Percentiles rank a stretch among this genome's conserved stretches.
Conservation (phyloP, 2,888 invertebrate species). For the Junonia oenone region DNA sequence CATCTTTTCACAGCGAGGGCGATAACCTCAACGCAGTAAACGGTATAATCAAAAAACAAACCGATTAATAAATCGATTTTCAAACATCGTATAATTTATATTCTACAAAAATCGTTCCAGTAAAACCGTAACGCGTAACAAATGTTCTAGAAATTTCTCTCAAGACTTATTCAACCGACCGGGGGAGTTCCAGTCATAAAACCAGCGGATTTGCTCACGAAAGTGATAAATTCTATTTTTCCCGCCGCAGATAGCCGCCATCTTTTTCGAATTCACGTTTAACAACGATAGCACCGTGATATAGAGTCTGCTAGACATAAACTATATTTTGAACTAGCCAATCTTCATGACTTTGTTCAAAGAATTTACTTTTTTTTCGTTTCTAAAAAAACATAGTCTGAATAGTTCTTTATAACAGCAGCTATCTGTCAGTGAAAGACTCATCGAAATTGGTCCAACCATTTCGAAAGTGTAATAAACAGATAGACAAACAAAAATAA, state of each 20-base stretch:
- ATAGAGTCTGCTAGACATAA: neutral
- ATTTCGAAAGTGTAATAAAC: too few relatives aligned
- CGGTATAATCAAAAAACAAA: too few relatives aligned
- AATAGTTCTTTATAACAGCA: too few relatives aligned
- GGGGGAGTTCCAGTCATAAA: slow-evolving; percentile 17
- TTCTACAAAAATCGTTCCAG: neutral
- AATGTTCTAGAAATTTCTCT: neutral
- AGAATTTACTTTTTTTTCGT: too few relatives aligned
- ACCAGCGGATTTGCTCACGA: slow-evolving; percentile 22
- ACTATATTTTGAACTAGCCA: neutral
- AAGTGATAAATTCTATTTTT: slow-evolving; percentile 23
- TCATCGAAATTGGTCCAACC: too few relatives aligned
- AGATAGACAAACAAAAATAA: too few relatives aligned
- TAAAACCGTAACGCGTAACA: neutral
- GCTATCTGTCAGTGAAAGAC: too few relatives aligned
- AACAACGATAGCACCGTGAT: slow-evolving; percentile 11
- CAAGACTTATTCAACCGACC: slow-evolving; percentile 13
- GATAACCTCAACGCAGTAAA: too few relatives aligned
- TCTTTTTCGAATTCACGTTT: slow-evolving; percentile 22
- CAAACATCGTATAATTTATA: neutral
- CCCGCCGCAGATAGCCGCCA: slow-evolving; percentile 10
- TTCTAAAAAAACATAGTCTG: too few relatives aligned
- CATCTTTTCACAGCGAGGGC: too few relatives aligned
- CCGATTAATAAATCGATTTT: neutral
- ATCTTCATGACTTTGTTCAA: too few relatives aligned